Evolutionary conservation across 1,140 invertebrate genomes (phyloP).

Genomic region (Thaumetopoea pityocampa): DNA sequence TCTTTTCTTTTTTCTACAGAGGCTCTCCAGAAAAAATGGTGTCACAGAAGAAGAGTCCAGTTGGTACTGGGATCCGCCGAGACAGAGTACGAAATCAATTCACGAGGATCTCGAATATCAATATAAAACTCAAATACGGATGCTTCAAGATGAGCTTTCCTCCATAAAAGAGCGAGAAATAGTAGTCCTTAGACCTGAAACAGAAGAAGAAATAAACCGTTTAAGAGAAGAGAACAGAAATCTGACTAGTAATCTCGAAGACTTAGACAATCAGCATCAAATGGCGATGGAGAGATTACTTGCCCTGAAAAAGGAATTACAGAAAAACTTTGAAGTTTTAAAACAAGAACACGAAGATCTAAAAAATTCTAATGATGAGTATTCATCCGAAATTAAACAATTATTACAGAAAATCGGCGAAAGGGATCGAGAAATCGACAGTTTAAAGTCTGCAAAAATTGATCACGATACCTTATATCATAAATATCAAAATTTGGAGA

Average conservation of each 20-base stretch:
- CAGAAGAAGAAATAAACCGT: slow-evolving; percentile 40
- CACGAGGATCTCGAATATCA: slow-evolving; percentile 41
- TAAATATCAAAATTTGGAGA: slow-evolving; percentile 71
- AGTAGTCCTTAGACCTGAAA: slow-evolving; percentile 28
- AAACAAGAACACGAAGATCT: slow-evolving; percentile 76
- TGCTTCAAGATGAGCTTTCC: slow-evolving; percentile 61
- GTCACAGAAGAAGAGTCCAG: slow-evolving; percentile 70
- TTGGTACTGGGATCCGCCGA: slow-evolving; percentile 77
- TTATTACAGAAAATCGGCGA: slow-evolving; percentile 69
- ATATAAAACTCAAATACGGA: slow-evolving; percentile 54
- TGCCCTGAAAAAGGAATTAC: slow-evolving; percentile 79
- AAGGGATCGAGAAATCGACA: slow-evolving; percentile 63
- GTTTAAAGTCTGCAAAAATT: slow-evolving; percentile 32
- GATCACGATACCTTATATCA: slow-evolving; percentile 63
- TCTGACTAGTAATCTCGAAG: slow-evolving; percentile 79
- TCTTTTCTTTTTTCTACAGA: slow-evolving; percentile 50
- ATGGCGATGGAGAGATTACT: slow-evolving; percentile 80
- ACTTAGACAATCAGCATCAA: slow-evolving; percentile 84
- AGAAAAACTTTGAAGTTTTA: slow-evolving; percentile 77
- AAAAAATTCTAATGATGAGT: slow-evolving; percentile 70
- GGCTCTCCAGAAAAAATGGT: slow-evolving; percentile 56
- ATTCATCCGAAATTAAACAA: slow-evolving; percentile 61
- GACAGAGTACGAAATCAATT: slow-evolving; percentile 32
- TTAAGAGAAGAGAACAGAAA: slow-evolving; percentile 76
- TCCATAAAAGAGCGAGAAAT: slow-evolving; percentile 48